A percentile compares a stretch with the other conserved stretches of the same genome.
Conservation (phyloP, 1,140 invertebrate genomes). For the Tachypleus tridentatus region DNA sequence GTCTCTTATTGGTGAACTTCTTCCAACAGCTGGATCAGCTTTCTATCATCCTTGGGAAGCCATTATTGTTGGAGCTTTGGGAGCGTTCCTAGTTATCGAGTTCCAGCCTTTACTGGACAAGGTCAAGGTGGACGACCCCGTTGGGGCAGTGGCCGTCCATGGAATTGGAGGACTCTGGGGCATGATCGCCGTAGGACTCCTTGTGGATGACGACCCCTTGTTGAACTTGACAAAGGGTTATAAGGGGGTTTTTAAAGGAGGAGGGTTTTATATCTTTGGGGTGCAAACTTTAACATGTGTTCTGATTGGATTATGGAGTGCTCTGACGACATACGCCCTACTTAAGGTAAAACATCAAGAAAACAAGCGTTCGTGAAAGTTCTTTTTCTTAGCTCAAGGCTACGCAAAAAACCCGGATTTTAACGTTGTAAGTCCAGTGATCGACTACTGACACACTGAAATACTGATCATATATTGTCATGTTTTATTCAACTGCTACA, state of each 20-base stretch:
- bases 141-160: conserved; percentile 77
- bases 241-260: conserved; percentile 50
- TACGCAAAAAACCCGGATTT: too few species aligned
- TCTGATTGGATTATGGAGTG: conserved; percentile 57
- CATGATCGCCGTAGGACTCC: conserved; percentile 69
- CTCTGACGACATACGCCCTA: conserved; percentile 49
- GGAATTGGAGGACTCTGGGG: conserved; percentile 48
- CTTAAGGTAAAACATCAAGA: conserved; percentile 32
- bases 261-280: conserved; percentile 68
- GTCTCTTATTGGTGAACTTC: background rate
- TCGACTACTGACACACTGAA: too few species aligned
- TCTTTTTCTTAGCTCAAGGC: too few species aligned
- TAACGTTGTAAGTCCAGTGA: too few species aligned
- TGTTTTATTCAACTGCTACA: too few species aligned
- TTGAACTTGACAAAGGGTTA: conserved; percentile 17
- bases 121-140: conserved; percentile 73
- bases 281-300: conserved; percentile 58
- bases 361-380: too few species aligned
- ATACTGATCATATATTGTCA: too few species aligned
- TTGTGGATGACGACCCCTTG: conserved; percentile 35
- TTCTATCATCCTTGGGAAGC: conserved; percentile 73
- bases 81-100: conserved; percentile 36
- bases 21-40: conserved; percentile 62
- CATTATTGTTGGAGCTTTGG: conserved; percentile 63
- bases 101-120: conserved; percentile 57